Conservation (phyloP, 2,113 vertebrate genomes). For the Pluvialis apricaria region DNA sequence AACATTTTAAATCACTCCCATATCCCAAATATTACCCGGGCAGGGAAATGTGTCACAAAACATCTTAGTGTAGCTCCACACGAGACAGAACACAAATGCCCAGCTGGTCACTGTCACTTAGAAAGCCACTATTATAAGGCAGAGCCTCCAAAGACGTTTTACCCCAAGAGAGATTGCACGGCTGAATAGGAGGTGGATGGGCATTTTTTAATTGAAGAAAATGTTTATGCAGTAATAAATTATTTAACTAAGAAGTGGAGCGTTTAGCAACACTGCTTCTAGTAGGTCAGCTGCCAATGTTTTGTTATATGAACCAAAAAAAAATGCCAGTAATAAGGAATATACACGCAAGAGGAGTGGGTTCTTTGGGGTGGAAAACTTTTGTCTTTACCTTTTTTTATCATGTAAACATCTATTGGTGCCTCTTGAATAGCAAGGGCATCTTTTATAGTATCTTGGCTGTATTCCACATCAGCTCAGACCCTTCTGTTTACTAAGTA, state of each 20-base stretch:
- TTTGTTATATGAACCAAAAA: neutral
- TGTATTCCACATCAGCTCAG: neutral
- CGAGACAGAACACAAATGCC: neutral
- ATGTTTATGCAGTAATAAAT: neutral
- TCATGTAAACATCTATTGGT: neutral
- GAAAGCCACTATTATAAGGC: neutral
- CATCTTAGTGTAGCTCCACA: neutral
- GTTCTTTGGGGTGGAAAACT: neutral
- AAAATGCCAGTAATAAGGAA: neutral
- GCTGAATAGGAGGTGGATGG: neutral
- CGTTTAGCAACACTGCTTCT: neutral
- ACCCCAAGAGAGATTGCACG: neutral
- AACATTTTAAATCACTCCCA: neutral
- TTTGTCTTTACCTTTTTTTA: neutral
- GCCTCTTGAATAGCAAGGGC: neutral
- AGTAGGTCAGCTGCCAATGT: neutral
- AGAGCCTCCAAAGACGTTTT: neutral
- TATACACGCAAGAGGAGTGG: neutral
- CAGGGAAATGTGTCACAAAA: neutral
- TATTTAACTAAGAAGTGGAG: neutral
- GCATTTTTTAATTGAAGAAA: neutral
- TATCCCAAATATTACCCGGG: neutral
- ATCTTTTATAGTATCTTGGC: neutral
- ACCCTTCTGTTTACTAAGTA: neutral
- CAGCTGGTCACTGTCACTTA: neutral